Base-by-base conservation (phyloP, 2,113 vertebrate genomes). In the Ranitomeya variabilis region DNA sequence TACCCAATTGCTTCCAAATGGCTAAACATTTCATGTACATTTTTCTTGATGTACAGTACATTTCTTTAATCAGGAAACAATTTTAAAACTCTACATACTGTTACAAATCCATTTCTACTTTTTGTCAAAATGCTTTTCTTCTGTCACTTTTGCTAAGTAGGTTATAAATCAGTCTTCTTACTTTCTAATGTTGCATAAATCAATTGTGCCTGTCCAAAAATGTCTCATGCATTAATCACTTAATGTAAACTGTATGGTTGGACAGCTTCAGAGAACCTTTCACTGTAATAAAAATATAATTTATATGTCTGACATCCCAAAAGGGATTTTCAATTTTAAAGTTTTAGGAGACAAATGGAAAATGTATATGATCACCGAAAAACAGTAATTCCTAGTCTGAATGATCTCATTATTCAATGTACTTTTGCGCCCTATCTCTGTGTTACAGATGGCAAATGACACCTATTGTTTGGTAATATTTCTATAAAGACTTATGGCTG, bases 81-180 rank as follows among this genome's bases (percentile, higher is more conserved):
- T 78, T 87, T 57, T 55, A 78, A 80, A 69, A 80, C 45, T 87
- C 78, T 80, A 6, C 54, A 59, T 15, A 80, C n/a, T 7, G 57
- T 66, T 86, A 60, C 74, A 16, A 59, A 66, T 86, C 37, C 52
- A 13, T 69, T 69, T 52, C 51, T 52, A 0, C 15, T 87, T 80
- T 87, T 87, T 37, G 76, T 80, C 64, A 80, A 81, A 80, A 87
- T 80, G n/a, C 62, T 80, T 51, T 19, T 64, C 45, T 71, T 37
- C 86, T 83, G 71, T 88, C 80, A 83, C 69, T 88, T 88, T 73
- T 88, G 64, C n/a, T 88, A 88, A 88, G 87, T 83, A 88, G 69
- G 80, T 76, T 82, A 83, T 88, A 88, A 88, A 88, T 88, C 87
- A 88, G 80, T 76, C 87, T 83, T 88, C 79, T 83, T 88, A 83